A percentile compares a stretch with the other conserved stretches of the same genome.
phyloP scores from a whole-genome alignment of 1,140 invertebrate genomes.

The Aphis craccivora region DNA sequence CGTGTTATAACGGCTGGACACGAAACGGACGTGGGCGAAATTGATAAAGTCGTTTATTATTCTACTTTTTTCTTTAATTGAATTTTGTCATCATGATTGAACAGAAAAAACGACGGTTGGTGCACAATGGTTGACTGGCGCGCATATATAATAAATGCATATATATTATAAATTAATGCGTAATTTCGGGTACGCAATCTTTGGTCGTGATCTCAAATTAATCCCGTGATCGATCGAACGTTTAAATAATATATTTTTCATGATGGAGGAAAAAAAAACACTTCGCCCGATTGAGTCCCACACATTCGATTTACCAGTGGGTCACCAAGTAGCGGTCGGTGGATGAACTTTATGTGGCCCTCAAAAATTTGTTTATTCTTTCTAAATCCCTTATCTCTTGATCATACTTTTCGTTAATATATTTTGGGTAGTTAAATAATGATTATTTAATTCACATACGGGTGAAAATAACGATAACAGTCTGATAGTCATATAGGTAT shows the following conservation, averaged over 20 bases:
- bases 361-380: too few relatives aligned
- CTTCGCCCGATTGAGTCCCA: not conserved
- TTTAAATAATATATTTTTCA: not conserved
- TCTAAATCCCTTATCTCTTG: too few relatives aligned
- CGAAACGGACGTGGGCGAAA: slow-evolving; percentile 33
- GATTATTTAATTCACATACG: not conserved
- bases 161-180: not conserved
- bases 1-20: not conserved
- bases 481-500: not conserved
- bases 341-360: not conserved
- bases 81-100: slow-evolving; percentile 54
- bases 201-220: slow-evolving; percentile 16
- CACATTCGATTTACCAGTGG: not conserved
- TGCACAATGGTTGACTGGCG: not conserved
- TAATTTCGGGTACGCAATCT: slow-evolving; percentile 1
- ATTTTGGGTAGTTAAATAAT: not conserved
- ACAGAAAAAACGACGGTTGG: not conserved
- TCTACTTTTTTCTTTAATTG: slow-evolving; percentile 28
- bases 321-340: not conserved
- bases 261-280: not conserved
- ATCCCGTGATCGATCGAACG: slow-evolving; percentile 43
- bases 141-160: not conserved
- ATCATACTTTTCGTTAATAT: not conserved
- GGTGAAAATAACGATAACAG: not conserved
- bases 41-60: slow-evolving; percentile 49